phyloP scores from a whole-genome alignment of 2,113 vertebrate genomes.

The Pollimyrus isidori region DNA sequence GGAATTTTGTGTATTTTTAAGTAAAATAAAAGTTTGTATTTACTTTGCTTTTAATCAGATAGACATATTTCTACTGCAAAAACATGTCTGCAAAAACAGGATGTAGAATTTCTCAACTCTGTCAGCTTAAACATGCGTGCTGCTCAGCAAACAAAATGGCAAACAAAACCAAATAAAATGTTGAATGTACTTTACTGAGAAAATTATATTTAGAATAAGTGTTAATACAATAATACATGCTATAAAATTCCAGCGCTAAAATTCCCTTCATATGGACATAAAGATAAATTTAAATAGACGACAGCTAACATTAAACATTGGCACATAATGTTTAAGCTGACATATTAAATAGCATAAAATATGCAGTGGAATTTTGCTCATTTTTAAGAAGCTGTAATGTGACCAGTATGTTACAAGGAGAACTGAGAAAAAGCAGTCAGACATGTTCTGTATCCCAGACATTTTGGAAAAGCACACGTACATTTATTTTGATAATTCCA shows the following conservation, averaged over 20 bases:
- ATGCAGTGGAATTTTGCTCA: background rate
- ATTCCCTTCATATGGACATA: background rate
- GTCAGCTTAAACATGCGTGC: background rate
- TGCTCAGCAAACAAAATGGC: background rate
- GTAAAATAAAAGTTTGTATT: background rate
- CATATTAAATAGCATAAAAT: background rate
- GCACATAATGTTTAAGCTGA: background rate
- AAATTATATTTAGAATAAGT: background rate
- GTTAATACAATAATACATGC: background rate
- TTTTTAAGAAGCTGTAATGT: background rate
- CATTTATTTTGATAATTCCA: background rate
- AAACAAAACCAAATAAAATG: background rate
- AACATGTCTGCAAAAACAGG: constrained; percentile 5
- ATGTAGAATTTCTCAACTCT: constrained; percentile 8
- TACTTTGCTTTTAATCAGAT: background rate
- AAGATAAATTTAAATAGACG: background rate
- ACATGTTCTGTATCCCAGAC: background rate
- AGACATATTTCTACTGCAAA: background rate
- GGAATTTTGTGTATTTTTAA: background rate
- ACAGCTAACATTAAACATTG: background rate
- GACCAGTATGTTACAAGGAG: background rate
- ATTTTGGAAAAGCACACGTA: background rate
- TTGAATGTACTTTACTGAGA: background rate
- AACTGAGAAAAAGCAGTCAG: background rate
- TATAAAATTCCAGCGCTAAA: background rate